A percentile compares a stretch with the other conserved stretches of the same genome.
These are phyloP conservation scores for Salvator merianae DNA, from an alignment of 2,113 vertebrate genomes.

Conservation along the genomic window DNA sequence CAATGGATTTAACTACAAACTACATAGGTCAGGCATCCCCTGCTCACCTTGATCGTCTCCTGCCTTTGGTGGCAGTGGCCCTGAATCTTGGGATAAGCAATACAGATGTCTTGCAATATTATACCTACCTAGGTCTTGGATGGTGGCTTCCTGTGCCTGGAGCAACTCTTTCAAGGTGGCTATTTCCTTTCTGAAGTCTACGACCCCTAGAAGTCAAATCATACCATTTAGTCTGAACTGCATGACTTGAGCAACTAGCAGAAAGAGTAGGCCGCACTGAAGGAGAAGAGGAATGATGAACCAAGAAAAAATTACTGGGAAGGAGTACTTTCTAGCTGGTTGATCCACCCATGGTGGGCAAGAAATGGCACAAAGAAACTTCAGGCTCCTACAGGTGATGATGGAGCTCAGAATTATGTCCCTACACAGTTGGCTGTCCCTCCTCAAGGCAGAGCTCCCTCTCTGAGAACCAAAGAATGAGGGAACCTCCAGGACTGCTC, in stretches of 20 bases:
- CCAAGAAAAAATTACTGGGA: no score
- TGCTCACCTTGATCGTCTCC: background rate
- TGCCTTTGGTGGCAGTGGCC: no score
- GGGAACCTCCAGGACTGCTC: no score
- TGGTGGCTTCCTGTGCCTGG: conserved; percentile 64
- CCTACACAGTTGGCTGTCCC: background rate
- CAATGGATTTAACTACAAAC: background rate
- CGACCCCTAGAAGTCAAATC: conserved; percentile 59
- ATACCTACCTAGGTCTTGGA: conserved; percentile 79
- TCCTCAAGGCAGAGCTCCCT: background rate
- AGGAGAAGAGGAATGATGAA: background rate
- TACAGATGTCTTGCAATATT: background rate
- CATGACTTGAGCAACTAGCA: background rate
- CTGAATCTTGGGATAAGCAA: background rate
- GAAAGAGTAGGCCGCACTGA: background rate
- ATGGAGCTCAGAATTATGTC: background rate
- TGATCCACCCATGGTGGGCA: background rate
- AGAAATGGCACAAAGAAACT: no score
- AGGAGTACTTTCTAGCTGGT: background rate
- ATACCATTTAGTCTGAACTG: fast-evolving
- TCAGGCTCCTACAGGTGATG: no score
- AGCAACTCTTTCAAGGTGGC: conserved; percentile 74
- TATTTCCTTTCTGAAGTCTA: conserved; percentile 73
- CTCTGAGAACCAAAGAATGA: background rate
- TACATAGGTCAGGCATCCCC: background rate